phyloP scores from a whole-genome alignment of 2,113 vertebrate genomes.

The Psilopsiagon aurifrons region DNA sequence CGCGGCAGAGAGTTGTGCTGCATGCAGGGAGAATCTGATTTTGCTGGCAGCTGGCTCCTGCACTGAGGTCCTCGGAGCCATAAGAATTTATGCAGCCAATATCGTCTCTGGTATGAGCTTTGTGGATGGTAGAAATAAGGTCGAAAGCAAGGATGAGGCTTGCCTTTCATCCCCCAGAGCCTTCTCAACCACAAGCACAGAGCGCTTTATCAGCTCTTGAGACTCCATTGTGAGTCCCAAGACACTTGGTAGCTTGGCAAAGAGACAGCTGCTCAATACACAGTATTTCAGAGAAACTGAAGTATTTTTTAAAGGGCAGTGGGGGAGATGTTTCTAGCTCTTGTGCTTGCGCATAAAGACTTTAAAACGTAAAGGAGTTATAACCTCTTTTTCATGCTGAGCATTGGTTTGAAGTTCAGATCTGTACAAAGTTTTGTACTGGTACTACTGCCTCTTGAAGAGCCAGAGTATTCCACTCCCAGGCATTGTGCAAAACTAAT shows the following conservation, averaged over 20 bases:
- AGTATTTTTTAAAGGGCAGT: neutral
- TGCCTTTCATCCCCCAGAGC: neutral
- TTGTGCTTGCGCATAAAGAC: neutral
- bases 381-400: neutral
- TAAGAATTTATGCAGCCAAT: neutral
- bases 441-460: neutral
- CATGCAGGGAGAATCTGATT: neutral
- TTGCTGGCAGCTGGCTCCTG: neutral
- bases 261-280: neutral
- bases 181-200: neutral
- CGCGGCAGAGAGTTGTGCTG: neutral
- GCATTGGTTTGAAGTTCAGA: neutral
- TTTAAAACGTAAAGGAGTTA: neutral
- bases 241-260: neutral
- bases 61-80: rapidly evolving
- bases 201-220: neutral
- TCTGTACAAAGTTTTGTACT: neutral
- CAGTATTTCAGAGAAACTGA: neutral
- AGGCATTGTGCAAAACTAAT: neutral
- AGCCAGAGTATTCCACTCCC: neutral
- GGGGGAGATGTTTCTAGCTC: neutral
- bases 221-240: neutral
- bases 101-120: rapidly evolving
- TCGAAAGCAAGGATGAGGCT: neutral
- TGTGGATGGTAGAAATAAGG: neutral